Conservation (phyloP, 2,888 invertebrate species). For the Patella pellucida region DNA sequence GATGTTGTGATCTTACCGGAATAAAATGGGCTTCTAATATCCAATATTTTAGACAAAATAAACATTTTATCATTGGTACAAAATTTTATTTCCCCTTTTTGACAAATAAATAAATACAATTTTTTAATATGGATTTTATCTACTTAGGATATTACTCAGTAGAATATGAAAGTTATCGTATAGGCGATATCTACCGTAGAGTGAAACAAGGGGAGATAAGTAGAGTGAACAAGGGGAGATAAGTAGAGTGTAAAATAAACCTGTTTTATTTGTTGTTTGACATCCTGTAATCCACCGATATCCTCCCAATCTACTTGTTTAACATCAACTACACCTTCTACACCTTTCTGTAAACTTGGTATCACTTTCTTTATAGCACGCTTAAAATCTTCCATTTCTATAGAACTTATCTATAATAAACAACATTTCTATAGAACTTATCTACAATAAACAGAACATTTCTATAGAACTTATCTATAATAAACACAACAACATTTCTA, state of each 20-base stretch:
- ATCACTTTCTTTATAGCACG: slow-evolving; percentile 66
- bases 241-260: slow-evolving; percentile 33
- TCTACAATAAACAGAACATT: not conserved
- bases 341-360: slow-evolving; percentile 73
- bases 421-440: not conserved
- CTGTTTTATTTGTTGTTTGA: slow-evolving; percentile 74
- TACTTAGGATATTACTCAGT: no score
- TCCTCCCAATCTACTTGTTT: slow-evolving; percentile 71
- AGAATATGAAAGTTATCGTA: no score
- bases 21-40: no score
- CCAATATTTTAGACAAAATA: no score
- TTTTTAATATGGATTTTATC: no score
- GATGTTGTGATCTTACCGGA: no score
- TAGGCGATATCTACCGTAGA: no score
- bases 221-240: not conserved
- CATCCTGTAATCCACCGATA: slow-evolving; percentile 75
- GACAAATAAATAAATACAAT: no score
- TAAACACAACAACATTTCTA: no score
- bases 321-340: slow-evolving; percentile 66
- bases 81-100: no score
- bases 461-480: no score
- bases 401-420: not conserved
- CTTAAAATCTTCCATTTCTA: slow-evolving; percentile 63
- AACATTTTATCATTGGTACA: no score
- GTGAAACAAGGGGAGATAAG: not conserved